phyloP scores from a whole-genome alignment of 2,888 invertebrate genomes.

The Standfussiana lucernea region DNA sequence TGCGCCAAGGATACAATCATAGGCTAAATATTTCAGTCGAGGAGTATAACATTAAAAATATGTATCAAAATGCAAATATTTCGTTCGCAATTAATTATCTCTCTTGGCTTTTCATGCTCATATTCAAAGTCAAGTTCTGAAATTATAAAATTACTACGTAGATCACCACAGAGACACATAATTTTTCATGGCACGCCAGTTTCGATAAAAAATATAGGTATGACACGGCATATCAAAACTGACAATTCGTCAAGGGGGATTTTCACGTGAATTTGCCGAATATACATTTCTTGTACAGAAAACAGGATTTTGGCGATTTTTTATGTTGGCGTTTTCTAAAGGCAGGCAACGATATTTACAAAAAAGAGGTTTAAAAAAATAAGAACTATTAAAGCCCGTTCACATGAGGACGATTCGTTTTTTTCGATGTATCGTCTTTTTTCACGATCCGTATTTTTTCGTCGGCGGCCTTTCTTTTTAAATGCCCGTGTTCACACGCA shows the following conservation, averaged over 20 bases:
- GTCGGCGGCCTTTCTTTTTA: too few relatives aligned
- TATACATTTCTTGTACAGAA: background rate
- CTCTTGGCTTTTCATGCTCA: background rate
- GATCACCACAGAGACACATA: background rate
- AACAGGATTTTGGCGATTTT: background rate
- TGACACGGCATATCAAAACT: background rate
- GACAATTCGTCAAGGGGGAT: background rate
- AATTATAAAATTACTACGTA: background rate
- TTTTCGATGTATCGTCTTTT: too few relatives aligned
- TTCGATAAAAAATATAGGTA: background rate
- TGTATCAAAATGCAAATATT: too few relatives aligned
- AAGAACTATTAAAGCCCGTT: too few relatives aligned
- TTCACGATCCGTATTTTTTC: too few relatives aligned
- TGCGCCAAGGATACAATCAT: too few relatives aligned
- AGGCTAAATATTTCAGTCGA: background rate
- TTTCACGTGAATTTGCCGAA: slow-evolving; percentile 2
- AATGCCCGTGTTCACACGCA: too few relatives aligned
- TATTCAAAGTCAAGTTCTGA: background rate
- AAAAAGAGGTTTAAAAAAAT: too few relatives aligned
- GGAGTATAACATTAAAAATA: background rate
- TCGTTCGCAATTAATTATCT: background rate
- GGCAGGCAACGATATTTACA: background rate
- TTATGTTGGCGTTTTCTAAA: too few relatives aligned
- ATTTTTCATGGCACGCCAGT: background rate
- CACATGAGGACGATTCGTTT: too few relatives aligned